These are phyloP conservation scores for Coleophora flavipennella DNA, from an alignment of 2,888 invertebrate species.

Conservation along the genomic window DNA sequence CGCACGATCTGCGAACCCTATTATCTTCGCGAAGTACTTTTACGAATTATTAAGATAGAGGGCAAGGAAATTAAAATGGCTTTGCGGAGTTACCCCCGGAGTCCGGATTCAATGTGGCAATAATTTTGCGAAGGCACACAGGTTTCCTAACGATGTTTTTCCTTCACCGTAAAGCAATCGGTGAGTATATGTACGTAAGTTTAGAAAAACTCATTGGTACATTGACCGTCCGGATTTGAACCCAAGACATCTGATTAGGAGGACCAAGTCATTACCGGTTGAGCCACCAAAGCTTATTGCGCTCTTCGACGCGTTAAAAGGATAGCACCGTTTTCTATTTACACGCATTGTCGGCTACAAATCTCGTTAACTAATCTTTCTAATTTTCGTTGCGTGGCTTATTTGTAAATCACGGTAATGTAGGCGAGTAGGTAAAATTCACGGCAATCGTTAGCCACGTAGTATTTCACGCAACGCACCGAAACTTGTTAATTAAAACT, in stretches of 20 bases:
- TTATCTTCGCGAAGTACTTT: constrained; percentile 54
- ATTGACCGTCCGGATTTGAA: too few species aligned
- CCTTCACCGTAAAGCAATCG: too few species aligned
- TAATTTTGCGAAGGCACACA: constrained; percentile 20
- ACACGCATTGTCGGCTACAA: too few species aligned
- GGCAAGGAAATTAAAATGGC: constrained; percentile 42
- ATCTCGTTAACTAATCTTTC: not conserved
- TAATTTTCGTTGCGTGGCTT: constrained; percentile 1
- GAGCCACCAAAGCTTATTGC: too few species aligned
- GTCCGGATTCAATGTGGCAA: constrained; percentile 16
- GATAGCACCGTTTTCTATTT: too few species aligned
- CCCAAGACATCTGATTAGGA: too few species aligned
- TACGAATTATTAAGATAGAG: constrained; percentile 51
- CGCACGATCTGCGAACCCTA: constrained; percentile 61
- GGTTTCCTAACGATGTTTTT: too few species aligned
- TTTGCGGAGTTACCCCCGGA: constrained; percentile 20
- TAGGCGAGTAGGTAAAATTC: constrained; percentile 29
- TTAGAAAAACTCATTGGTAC: too few species aligned
- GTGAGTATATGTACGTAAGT: too few species aligned
- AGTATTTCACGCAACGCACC: constrained; percentile 47
- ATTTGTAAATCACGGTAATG: constrained; percentile 19
- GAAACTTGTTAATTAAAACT: constrained; percentile 67
- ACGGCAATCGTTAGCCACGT: constrained; percentile 37
- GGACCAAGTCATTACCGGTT: too few species aligned
- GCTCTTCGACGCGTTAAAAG: too few species aligned